These are phyloP conservation scores for Chirona hameri DNA, from an alignment of 2,888 invertebrate species.

Conservation along the genomic window DNA sequence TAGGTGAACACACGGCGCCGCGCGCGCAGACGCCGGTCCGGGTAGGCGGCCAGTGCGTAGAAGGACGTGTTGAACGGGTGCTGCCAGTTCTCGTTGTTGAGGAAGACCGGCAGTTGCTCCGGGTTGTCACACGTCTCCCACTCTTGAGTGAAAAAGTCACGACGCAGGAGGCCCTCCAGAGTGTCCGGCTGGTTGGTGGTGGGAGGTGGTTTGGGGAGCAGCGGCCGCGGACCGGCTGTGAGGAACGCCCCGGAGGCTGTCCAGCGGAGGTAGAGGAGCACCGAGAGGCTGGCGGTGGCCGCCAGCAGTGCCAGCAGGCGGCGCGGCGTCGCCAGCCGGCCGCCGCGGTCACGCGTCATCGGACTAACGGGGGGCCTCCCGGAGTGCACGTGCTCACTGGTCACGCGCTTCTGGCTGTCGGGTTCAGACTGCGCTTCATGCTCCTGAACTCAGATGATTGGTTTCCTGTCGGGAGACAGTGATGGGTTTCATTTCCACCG, in stretches of 20 bases:
- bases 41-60: slow-evolving; percentile 55
- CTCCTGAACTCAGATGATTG: too few relatives aligned
- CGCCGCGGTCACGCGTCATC: not conserved
- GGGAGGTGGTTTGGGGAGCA: not conserved
- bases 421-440: too few relatives aligned
- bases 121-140: not conserved
- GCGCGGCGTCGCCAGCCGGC: not conserved
- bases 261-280: not conserved
- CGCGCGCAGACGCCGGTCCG: slow-evolving; percentile 52
- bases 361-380: too few relatives aligned
- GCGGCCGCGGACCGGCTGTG: not conserved
- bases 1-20: slow-evolving; percentile 48
- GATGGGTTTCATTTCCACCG: too few relatives aligned
- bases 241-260: too few relatives aligned
- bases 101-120: not conserved
- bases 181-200: not conserved
- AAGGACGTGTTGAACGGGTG: slow-evolving; percentile 48
- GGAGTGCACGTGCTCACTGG: too few relatives aligned
- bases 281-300: not conserved
- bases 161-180: not conserved
- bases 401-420: too few relatives aligned
- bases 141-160: not conserved
- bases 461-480: too few relatives aligned
- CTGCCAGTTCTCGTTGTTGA: slow-evolving; percentile 36
- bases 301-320: not conserved